These are phyloP conservation scores for Tetraodon nigroviridis DNA, from an alignment of 2,113 vertebrate species.

Conservation along the genomic window DNA sequence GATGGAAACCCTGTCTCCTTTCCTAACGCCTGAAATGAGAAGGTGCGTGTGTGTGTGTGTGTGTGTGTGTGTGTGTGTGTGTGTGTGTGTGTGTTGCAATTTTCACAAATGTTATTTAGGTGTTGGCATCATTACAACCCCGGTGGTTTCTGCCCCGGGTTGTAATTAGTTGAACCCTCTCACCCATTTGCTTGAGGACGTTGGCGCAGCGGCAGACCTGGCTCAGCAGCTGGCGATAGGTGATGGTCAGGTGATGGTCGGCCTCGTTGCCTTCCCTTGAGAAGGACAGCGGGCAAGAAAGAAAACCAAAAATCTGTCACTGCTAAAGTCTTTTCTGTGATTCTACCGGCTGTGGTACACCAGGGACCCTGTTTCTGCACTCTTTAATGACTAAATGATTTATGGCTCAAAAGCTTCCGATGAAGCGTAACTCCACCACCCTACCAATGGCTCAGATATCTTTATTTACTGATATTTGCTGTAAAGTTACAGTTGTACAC, in stretches of 20 bases:
- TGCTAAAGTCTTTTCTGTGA: background rate
- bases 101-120: background rate
- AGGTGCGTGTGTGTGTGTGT: no score
- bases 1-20: slow-evolving; percentile 78
- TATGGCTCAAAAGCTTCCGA: background rate
- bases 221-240: slow-evolving; percentile 73
- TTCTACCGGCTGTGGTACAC: background rate
- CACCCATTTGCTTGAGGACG: slow-evolving; percentile 74
- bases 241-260: slow-evolving; percentile 67
- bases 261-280: slow-evolving; percentile 80
- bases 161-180: slow-evolving; percentile 10
- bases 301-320: background rate
- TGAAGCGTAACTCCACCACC: no score
- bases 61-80: no score
- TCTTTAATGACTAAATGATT: background rate
- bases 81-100: background rate
- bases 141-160: no score
- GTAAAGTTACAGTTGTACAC: no score
- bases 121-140: no score
- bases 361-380: background rate
- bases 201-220: slow-evolving; percentile 79
- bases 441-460: no score
- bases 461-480: no score
- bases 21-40: slow-evolving; percentile 70
- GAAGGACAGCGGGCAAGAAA: slow-evolving; percentile 4